phyloP scores from a whole-genome alignment of 2,888 invertebrate species.

The Caenorhabditis panamensis region DNA sequence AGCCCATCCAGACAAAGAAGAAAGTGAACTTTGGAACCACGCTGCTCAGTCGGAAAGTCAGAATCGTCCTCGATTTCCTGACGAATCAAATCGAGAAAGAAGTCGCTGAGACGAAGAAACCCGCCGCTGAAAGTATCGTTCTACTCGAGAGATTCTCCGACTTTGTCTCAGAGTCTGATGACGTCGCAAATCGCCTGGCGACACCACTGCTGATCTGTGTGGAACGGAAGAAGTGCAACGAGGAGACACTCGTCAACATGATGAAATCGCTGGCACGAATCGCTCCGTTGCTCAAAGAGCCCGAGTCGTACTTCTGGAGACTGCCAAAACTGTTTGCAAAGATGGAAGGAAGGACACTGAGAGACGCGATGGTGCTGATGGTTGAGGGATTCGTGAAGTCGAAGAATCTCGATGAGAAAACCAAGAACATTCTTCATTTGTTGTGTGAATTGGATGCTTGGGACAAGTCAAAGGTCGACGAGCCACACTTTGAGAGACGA shows the following conservation, averaged over 20 bases:
- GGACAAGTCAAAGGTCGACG: constrained; percentile 92
- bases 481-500: constrained; percentile 91
- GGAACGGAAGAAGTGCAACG: constrained; percentile 64
- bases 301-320: constrained; percentile 62
- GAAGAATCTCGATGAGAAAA: constrained; percentile 42
- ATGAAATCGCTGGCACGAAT: constrained; percentile 68
- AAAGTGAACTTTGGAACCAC: constrained; percentile 68
- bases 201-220: constrained; percentile 67
- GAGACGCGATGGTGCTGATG: constrained; percentile 70
- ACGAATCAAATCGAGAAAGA: constrained; percentile 61
- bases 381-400: constrained; percentile 58
- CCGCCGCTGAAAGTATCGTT: constrained; percentile 57
- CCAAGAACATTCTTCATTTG: constrained; percentile 33
- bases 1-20: constrained; percentile 27
- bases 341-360: constrained; percentile 64
- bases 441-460: constrained; percentile 88
- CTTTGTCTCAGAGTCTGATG: constrained; percentile 66
- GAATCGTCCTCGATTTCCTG: constrained; percentile 69
- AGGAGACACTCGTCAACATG: constrained; percentile 66
- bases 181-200: constrained; percentile 69
- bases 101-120: constrained; percentile 51
- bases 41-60: constrained; percentile 66
- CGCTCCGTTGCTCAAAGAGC: constrained; percentile 61
- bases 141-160: constrained; percentile 67
- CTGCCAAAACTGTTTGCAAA: constrained; percentile 68